phyloP scores from a whole-genome alignment of 2,113 vertebrate genomes.

The Empidonax traillii region DNA sequence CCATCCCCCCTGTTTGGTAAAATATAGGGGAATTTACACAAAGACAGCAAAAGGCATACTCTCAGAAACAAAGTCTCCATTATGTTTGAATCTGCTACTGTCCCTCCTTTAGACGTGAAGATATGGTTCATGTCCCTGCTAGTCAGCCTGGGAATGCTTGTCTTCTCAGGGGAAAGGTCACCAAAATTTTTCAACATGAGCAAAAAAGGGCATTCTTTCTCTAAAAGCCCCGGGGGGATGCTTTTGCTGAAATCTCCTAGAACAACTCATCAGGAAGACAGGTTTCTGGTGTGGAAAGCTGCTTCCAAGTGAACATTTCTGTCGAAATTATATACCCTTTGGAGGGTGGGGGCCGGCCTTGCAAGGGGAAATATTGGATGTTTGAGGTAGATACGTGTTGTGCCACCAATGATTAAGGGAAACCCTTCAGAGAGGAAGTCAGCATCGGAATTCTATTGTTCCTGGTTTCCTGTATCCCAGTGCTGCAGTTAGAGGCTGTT shows the following conservation, averaged over 20 bases:
- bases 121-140: not conserved
- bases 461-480: not conserved
- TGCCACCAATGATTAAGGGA: not conserved
- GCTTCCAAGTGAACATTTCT: not conserved
- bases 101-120: not conserved
- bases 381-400: not conserved
- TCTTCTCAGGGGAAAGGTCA: not conserved
- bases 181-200: slow-evolving; percentile 16
- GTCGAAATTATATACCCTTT: not conserved
- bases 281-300: not conserved
- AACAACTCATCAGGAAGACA: not conserved
- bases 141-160: not conserved
- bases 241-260: not conserved
- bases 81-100: not conserved
- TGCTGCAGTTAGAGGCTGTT: not conserved
- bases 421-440: not conserved
- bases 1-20: not conserved
- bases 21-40: not conserved
- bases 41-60: not conserved
- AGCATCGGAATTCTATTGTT: not conserved
- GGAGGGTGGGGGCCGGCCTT: not conserved
- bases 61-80: not conserved
- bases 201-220: not conserved
- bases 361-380: not conserved
- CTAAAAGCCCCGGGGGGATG: not conserved